Conservation (phyloP, 2,888 invertebrate species). For the Gisinianus flammeolus region DNA sequence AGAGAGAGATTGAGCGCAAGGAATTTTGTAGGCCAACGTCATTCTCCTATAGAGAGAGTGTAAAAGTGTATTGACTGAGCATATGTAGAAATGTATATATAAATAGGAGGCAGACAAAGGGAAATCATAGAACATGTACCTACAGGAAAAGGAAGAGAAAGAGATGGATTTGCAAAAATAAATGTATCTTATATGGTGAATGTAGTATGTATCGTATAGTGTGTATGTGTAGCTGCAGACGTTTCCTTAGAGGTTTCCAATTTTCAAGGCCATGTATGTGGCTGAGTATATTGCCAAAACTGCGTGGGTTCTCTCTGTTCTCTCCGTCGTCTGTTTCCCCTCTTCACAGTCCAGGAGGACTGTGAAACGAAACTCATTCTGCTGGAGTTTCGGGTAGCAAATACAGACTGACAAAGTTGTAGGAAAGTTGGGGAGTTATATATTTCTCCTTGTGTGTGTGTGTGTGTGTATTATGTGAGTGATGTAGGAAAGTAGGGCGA, state of each 20-base stretch:
- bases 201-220: too few species aligned
- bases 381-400: too few species aligned
- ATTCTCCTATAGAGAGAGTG: background rate
- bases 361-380: too few species aligned
- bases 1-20: slow-evolving; percentile 27
- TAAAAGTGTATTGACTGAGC: background rate
- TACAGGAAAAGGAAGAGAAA: background rate
- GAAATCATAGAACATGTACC: background rate
- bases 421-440: too few species aligned
- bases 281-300: background rate
- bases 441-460: background rate
- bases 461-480: background rate
- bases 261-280: slow-evolving; percentile 17
- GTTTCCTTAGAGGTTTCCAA: background rate
- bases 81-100: background rate
- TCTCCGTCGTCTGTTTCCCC: background rate
- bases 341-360: too few species aligned
- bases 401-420: too few species aligned
- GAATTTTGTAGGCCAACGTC: background rate
- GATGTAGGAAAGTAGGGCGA: background rate
- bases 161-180: background rate
- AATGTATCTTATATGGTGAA: background rate
- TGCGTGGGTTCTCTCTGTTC: slow-evolving; percentile 3
- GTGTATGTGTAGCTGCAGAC: too few species aligned
- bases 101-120: too few species aligned